Evolutionary conservation across 2,113 vertebrate genomes (phyloP).

Genomic region (Morone chrysops): DNA sequence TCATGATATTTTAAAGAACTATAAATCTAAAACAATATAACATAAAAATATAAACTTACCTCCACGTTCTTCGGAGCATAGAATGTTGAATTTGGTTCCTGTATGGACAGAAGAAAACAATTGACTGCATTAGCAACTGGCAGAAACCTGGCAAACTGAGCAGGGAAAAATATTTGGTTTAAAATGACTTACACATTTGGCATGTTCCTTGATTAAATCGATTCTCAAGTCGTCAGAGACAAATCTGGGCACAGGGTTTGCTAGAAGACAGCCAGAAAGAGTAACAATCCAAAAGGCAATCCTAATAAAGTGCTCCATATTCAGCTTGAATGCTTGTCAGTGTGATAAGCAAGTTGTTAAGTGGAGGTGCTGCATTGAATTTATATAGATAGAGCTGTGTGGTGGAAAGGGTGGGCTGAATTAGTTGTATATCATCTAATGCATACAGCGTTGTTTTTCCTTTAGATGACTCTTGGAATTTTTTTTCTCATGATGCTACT

Average conservation of each 20-base stretch:
- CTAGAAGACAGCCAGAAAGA: constrained; percentile 30
- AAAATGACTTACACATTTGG: constrained; percentile 64
- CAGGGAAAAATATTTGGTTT: not conserved
- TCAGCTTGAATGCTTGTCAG: constrained; percentile 33
- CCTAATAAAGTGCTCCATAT: constrained; percentile 61
- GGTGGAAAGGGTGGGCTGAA: constrained; percentile 84
- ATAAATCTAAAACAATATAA: not conserved
- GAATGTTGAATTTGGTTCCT: not conserved
- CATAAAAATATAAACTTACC: constrained; percentile 63
- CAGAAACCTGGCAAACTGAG: not conserved
- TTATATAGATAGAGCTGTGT: constrained; percentile 83
- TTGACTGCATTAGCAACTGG: not conserved
- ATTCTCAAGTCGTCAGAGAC: fast-evolving
- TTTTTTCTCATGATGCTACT: constrained; percentile 73
- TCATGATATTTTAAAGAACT: not conserved
- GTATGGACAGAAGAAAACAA: constrained; percentile 32
- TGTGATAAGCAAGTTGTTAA: constrained; percentile 38
- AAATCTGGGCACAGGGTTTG: fast-evolving
- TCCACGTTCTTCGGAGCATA: constrained; percentile 41
- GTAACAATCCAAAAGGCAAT: constrained; percentile 54
- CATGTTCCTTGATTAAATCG: fast-evolving
- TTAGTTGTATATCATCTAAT: constrained; percentile 85
- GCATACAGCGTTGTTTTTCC: constrained; percentile 89
- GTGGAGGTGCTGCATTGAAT: constrained; percentile 5
- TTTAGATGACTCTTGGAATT: constrained; percentile 95